Percentiles rank a stretch among this genome's conserved stretches.
Evolutionary conservation across 2,113 vertebrate species (phyloP).

Genomic region (Caretta caretta): DNA sequence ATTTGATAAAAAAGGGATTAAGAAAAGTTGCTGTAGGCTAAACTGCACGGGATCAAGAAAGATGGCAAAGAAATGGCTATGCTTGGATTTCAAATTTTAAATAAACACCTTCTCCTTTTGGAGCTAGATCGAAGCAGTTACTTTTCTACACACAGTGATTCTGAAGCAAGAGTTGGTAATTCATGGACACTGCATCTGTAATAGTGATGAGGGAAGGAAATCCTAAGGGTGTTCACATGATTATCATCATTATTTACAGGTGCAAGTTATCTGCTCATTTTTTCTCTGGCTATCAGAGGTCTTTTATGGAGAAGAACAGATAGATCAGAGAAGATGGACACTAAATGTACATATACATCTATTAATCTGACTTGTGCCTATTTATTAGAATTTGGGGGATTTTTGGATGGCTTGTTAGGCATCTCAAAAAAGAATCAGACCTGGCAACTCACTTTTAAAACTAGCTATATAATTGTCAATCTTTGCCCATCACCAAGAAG

Average conservation of each 20-base stretch:
- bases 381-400: background rate
- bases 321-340: background rate
- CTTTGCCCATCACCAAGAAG: background rate
- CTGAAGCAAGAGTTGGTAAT: background rate
- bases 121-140: background rate
- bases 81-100: background rate
- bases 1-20: background rate
- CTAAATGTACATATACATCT: background rate
- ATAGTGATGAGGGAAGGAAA: background rate
- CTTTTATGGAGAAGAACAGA: background rate
- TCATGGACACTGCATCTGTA: background rate
- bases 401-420: background rate
- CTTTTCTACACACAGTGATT: background rate
- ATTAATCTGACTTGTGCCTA: background rate
- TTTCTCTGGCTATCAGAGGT: background rate
- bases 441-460: background rate
- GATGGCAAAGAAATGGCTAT: background rate
- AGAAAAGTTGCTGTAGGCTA: background rate
- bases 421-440: background rate
- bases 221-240: background rate
- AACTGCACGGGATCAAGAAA: background rate
- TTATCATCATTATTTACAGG: background rate
- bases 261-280: background rate
- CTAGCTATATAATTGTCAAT: background rate
- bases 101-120: background rate